Evolutionary conservation across 2,888 invertebrate genomes (phyloP), one percentile per base, ranked within the genome.

Genomic region (Eupithecia pulchellata): DNA sequence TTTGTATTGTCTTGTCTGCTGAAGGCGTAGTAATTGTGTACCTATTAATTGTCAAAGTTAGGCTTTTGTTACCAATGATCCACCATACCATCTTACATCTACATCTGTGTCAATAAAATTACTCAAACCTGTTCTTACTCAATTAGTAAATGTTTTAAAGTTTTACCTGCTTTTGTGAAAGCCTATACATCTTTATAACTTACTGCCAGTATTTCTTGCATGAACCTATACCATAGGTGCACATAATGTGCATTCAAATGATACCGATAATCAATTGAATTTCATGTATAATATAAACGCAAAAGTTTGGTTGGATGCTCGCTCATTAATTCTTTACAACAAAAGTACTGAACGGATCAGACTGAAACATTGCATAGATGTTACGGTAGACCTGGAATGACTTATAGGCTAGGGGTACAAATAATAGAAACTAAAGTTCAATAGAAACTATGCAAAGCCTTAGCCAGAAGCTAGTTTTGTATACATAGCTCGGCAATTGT

Each of bases 91-190:
- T n/a, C n/a, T n/a, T 52, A 8, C 65, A 65, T 55, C 55, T 60
- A n/a, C 47, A 61, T 42, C 58, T 47, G 47, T 61, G 32, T 60
- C 66, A 61, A 60, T 42, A 60, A 66, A 66, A 42, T 13, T 57
- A 55, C 2, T 4, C 0, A 32, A 30, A 17, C n/a, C 58, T 58
- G 6, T 57, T 29, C 3, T 42, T n/a, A n/a, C n/a, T n/a, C 29
- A 6, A 27, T n/a, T n/a, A n/a, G n/a, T n/a, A 57, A 57, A 1
- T 4, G 14, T 58, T 27, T n/a, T 57, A 57, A 30, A 30, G 58
- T 58, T 58, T 17, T 58, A 57, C 14, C 4, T 27, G 58, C 58
- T 29, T 29, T 47, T 29, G 58, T 60, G 32, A 60, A 60, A 32
- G 32, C n/a, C n/a, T 30, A 58, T 11, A 32, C n/a, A 4, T 4